Percentiles rank a stretch among this genome's conserved stretches.
These are phyloP conservation scores for Platysternon megacephalum DNA, from an alignment of 2,113 vertebrate genomes.

Conservation along the genomic window DNA sequence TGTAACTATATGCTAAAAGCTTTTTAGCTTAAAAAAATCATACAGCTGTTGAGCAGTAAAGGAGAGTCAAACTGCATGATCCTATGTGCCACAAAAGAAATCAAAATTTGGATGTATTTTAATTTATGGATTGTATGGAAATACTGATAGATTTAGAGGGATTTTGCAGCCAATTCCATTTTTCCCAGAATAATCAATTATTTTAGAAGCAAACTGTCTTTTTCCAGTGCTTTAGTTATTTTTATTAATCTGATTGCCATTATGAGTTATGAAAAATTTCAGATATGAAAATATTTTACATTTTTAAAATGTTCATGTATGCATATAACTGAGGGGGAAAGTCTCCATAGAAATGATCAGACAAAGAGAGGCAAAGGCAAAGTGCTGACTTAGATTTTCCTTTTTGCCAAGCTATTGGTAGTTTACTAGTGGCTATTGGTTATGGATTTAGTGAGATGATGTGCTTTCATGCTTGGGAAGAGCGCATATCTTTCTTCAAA, in stretches of 20 bases:
- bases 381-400: neutral
- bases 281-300: neutral
- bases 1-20: neutral
- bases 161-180: neutral
- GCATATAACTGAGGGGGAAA: neutral
- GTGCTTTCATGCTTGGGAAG: neutral
- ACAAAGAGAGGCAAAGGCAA: neutral
- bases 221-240: neutral
- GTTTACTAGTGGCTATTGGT: neutral
- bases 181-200: neutral
- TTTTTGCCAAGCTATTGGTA: neutral
- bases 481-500: neutral
- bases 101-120: neutral
- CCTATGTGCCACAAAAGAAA: neutral
- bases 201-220: neutral
- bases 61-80: neutral
- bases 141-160: neutral
- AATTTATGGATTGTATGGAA: neutral
- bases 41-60: neutral
- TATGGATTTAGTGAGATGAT: neutral
- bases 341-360: neutral
- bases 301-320: neutral
- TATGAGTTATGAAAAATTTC: neutral
- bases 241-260: neutral
- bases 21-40: neutral